Evolutionary conservation across 2,888 invertebrate genomes (phyloP).

Genomic region (Melipona bicolor): DNA sequence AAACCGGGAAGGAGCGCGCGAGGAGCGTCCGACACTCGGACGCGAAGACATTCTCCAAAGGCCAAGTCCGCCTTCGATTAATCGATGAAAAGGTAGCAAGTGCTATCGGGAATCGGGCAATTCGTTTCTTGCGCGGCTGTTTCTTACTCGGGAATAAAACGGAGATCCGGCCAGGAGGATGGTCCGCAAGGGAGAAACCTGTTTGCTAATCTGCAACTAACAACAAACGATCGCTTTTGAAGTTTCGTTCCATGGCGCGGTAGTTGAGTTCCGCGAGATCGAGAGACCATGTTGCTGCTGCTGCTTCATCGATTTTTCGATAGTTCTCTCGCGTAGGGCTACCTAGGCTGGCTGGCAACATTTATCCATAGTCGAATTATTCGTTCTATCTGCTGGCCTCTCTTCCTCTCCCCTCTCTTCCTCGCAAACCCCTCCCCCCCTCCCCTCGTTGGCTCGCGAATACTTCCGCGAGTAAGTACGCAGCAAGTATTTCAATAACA

Average conservation of each 20-base stretch:
- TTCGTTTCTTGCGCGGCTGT: slow-evolving; percentile 43
- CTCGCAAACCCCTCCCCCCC: too few relatives aligned
- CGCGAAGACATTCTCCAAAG: background rate
- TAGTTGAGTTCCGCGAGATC: slow-evolving; percentile 41
- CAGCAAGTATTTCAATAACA: slow-evolving; percentile 76
- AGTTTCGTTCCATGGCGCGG: slow-evolving; percentile 34
- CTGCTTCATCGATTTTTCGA: slow-evolving; percentile 55
- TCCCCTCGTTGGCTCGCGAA: slow-evolving; percentile 45
- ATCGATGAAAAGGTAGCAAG: slow-evolving; percentile 42
- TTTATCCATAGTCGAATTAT: slow-evolving; percentile 57
- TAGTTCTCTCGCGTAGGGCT: slow-evolving; percentile 15
- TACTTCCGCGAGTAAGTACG: slow-evolving; percentile 69
- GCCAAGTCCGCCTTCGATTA: slow-evolving; percentile 6
- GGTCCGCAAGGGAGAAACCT: slow-evolving; percentile 46
- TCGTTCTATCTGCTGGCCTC: slow-evolving; percentile 30
- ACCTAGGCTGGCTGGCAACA: slow-evolving; percentile 28
- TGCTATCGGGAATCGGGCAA: slow-evolving; percentile 43
- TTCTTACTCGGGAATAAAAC: slow-evolving; percentile 19
- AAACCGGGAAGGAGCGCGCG: too few relatives aligned
- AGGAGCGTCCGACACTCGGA: too few relatives aligned
- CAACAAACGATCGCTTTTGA: slow-evolving; percentile 53
- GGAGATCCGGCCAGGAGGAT: slow-evolving; percentile 23
- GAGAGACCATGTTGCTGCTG: background rate
- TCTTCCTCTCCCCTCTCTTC: too few relatives aligned
- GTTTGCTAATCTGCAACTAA: slow-evolving; percentile 60